phyloP scores from a whole-genome alignment of 2,797 vertebrate genomes.

The Podargus strigoides region DNA sequence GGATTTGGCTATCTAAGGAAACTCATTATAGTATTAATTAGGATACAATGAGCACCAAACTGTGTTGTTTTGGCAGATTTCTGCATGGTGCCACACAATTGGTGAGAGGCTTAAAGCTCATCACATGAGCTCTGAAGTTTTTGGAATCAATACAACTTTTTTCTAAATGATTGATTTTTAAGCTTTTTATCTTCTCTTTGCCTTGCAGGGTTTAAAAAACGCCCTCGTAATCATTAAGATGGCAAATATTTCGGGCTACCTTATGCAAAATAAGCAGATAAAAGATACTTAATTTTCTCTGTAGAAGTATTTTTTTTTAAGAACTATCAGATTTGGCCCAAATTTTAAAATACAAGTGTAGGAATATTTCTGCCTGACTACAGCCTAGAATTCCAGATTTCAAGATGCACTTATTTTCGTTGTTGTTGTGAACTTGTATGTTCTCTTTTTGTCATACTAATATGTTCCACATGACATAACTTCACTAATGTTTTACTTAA shows the following conservation, averaged over 20 bases:
- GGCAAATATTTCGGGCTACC: conserved; percentile 11
- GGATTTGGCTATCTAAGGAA: conserved; percentile 82
- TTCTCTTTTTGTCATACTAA: background rate
- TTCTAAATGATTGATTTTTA: conserved; percentile 53
- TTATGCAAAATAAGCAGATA: background rate
- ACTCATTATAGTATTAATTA: conserved; percentile 86
- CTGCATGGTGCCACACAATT: conserved; percentile 68
- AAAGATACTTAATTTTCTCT: background rate
- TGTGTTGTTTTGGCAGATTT: conserved; percentile 77
- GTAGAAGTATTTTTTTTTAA: background rate
- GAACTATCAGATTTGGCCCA: background rate
- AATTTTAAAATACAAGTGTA: background rate
- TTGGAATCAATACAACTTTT: conserved; percentile 58
- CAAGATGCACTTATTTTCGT: background rate
- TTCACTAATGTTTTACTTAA: background rate
- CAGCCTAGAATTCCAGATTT: background rate
- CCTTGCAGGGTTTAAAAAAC: background rate
- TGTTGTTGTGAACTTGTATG: background rate
- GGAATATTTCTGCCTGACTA: background rate
- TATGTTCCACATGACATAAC: background rate
- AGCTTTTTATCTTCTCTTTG: conserved; percentile 46
- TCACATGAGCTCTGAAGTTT: conserved; percentile 52
- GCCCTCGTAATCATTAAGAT: conserved; percentile 7
- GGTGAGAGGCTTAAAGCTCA: conserved; percentile 66
- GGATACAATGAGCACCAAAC: conserved; percentile 79